phyloP scores from a whole-genome alignment of 35 echinoderm and acorn worm genomes.

The Eucidaris tribuloides region DNA sequence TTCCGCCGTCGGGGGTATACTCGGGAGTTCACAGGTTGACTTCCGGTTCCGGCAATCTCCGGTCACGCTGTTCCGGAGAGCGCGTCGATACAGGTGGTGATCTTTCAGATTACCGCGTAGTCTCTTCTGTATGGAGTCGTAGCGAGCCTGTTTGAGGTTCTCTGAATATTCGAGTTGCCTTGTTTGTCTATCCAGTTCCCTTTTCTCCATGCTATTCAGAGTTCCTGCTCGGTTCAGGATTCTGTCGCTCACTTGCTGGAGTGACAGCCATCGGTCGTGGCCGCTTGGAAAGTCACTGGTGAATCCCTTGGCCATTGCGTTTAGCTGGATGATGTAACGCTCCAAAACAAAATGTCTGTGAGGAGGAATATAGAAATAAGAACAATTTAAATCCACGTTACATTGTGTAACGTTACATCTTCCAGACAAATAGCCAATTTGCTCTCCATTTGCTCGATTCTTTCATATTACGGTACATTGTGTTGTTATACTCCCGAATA shows the following conservation, averaged over 20 bases:
- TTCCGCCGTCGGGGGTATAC: neutral
- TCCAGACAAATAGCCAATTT: too few relatives aligned
- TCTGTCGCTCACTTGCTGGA: conserved; percentile 56
- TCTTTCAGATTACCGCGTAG: conserved; percentile 53
- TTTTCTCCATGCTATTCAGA: conserved; percentile 65
- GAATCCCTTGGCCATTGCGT: too few relatives aligned
- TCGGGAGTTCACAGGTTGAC: neutral
- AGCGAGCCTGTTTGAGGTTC: conserved; percentile 27
- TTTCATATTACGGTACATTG: too few relatives aligned
- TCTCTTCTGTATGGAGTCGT: conserved; percentile 34
- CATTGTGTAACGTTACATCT: too few relatives aligned
- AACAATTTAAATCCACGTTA: too few relatives aligned
- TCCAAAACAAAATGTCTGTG: too few relatives aligned
- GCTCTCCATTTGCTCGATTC: too few relatives aligned
- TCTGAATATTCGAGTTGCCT: conserved; percentile 59
- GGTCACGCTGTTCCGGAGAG: conserved; percentile 40
- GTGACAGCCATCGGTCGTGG: conserved; percentile 54
- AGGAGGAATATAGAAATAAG: too few relatives aligned
- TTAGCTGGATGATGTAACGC: too few relatives aligned
- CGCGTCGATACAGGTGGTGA: conserved; percentile 61
- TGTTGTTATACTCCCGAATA: too few relatives aligned
- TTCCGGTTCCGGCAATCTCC: neutral
- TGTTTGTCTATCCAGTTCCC: conserved; percentile 30
- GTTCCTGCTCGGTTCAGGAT: conserved; percentile 51
- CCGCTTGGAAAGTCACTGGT: conserved; percentile 74